phyloP scores from a whole-genome alignment of 2,113 vertebrate species.

The Meriones unguiculatus region DNA sequence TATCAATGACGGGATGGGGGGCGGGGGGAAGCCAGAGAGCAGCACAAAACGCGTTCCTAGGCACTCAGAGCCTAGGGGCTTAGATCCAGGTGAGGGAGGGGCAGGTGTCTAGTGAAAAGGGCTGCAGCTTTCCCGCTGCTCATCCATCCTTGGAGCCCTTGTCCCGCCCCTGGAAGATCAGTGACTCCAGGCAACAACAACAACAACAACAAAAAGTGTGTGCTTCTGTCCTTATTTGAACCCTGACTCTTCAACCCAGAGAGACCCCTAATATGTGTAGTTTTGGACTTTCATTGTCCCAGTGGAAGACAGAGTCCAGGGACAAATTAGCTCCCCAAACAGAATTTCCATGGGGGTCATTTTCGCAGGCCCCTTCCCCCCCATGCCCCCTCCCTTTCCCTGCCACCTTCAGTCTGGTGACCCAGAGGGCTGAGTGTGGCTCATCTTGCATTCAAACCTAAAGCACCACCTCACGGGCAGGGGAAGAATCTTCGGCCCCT shows the following conservation, averaged over 20 bases:
- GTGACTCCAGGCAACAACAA: not conserved
- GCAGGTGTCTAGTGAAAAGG: not conserved
- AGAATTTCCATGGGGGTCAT: not conserved
- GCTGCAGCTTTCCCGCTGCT: not conserved
- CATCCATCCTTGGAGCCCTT: not conserved
- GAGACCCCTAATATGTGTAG: not conserved
- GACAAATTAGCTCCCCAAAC: not conserved
- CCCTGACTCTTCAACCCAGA: not conserved
- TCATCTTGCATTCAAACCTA: constrained; percentile 53
- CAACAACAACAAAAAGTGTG: too few species aligned
- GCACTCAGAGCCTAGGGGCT: not conserved
- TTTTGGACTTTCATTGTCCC: not conserved
- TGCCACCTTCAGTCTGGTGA: constrained; percentile 68
- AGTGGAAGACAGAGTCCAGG: not conserved
- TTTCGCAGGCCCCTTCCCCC: not conserved
- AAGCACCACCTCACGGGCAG: not conserved
- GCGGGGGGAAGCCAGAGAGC: not conserved
- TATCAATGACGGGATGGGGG: not conserved
- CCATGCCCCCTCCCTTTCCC: not conserved
- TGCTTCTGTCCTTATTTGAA: not conserved
- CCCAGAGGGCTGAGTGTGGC: constrained; percentile 68
- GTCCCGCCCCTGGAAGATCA: not conserved
- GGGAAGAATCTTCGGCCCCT: not conserved
- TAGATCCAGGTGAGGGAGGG: not conserved
- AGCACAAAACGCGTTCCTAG: not conserved